These are phyloP conservation scores for Drepanosiphum platanoidis DNA, from an alignment of 2,888 invertebrate genomes.

Conservation along the genomic window DNA sequence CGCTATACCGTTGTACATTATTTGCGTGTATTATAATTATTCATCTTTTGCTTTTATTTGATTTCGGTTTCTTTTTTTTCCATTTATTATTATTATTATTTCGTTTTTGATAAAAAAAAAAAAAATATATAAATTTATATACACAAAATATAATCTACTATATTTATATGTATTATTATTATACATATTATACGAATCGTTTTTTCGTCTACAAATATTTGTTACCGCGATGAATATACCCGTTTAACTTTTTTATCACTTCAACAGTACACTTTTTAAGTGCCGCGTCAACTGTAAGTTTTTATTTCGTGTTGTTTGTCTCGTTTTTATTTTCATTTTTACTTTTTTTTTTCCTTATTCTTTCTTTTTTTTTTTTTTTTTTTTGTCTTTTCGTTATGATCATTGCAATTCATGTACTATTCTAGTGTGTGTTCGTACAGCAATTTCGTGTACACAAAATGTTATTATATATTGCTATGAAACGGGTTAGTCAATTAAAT, in stretches of 20 bases:
- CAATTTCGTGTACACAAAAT: slow-evolving; percentile 43
- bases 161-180: neutral
- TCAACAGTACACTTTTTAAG: slow-evolving; percentile 39
- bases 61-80: slow-evolving; percentile 17
- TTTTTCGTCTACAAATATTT: slow-evolving; percentile 29
- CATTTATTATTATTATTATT: no score
- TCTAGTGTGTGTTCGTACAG: slow-evolving; percentile 51
- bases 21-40: slow-evolving; percentile 52
- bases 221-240: slow-evolving; percentile 46
- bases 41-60: slow-evolving; percentile 20
- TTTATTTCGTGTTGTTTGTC: slow-evolving; percentile 21
- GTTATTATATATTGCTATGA: slow-evolving; percentile 24
- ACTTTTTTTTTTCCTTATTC: slow-evolving; percentile 17
- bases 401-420: slow-evolving; percentile 63
- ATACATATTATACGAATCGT: slow-evolving; percentile 17
- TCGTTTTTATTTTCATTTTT: slow-evolving; percentile 32
- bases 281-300: slow-evolving; percentile 46
- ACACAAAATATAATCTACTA: no score
- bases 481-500: slow-evolving; percentile 47
- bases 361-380: slow-evolving; percentile 30
- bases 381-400: slow-evolving; percentile 21
- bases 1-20: slow-evolving; percentile 54
- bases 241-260: slow-evolving; percentile 62
- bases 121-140: no score
- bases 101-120: no score